Evolutionary conservation across 2,888 invertebrate genomes (phyloP), one percentile per base, ranked within the genome.

Genomic region (Eupithecia pulchellata): DNA sequence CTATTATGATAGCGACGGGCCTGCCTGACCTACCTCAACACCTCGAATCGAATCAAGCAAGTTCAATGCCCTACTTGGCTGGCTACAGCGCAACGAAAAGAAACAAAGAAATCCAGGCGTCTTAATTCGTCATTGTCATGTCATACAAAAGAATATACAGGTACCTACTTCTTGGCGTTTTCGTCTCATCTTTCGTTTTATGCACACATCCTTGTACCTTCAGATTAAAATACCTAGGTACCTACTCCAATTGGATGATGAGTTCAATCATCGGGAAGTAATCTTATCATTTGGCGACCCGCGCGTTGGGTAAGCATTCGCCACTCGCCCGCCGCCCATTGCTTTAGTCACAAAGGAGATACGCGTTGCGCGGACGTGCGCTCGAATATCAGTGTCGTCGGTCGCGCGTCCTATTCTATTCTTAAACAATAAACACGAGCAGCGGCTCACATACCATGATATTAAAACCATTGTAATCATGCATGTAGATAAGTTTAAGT

Each of bases 231-330:
- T 30, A 30, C 30, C 4, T 8, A 6, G 30, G 8, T 30, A 30
- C 4, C 6, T 42, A 55, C 27, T 55, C 13, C 13, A 75, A 75
- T 75, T 75, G 71, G 42, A 73, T 75, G 72, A 75, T 75, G 71
- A 71, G 66, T 57, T 42, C 20, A 58, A 42, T 32, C 32, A 58
- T 67, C 39, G 29, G 61, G 55, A 36, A 57, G 55, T 36, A 39
- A 58, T 63, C 30, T 61, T 57, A 72, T 72, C 72, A 72, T 58
- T 58, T 36, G 29, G 58, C 62, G 58, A 66, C 58, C 62, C 63
- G 66, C 4, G 30, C 11, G 17, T 58, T 17, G 2, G 1, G 57
- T 29, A 57, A n/a, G 42, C 32, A 64, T 68, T 66, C 63, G 72
- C 17, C 42, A 20, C 27, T 36, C 47, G 34, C 27, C 58, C 47